Evolutionary conservation across 2,888 invertebrate genomes (phyloP).

Genomic region (Meteorus cinctellus): DNA sequence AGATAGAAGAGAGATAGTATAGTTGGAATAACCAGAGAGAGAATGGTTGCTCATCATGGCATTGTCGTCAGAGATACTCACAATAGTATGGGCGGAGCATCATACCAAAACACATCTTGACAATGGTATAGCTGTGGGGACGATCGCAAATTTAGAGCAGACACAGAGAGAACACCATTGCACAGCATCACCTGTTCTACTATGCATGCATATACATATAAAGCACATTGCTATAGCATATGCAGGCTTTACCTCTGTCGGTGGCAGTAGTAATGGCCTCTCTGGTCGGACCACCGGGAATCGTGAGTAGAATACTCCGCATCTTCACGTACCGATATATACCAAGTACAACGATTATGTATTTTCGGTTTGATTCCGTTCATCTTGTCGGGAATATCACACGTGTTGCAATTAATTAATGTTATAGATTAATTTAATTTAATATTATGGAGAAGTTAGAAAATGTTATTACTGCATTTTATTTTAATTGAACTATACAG

Average conservation of each 20-base stretch:
- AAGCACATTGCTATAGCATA: neutral
- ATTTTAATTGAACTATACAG: too few relatives aligned
- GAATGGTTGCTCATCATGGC: constrained; percentile 63
- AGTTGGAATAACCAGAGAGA: constrained; percentile 40
- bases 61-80: constrained; percentile 55
- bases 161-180: constrained; percentile 27
- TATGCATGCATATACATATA: constrained; percentile 6
- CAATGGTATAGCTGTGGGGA: constrained; percentile 34
- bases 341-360: constrained; percentile 3
- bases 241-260: neutral
- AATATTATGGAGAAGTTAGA: too few relatives aligned
- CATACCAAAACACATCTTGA: constrained; percentile 52
- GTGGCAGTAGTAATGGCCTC: constrained; percentile 24
- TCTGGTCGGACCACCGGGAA: constrained; percentile 35
- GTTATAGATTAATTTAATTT: too few relatives aligned
- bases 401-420: too few relatives aligned
- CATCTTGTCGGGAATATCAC: neutral
- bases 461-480: too few relatives aligned
- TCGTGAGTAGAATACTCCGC: constrained; percentile 39
- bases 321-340: constrained; percentile 15
- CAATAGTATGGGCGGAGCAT: constrained; percentile 54
- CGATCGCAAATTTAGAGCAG: constrained; percentile 45
- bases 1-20: constrained; percentile 14
- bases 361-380: neutral
- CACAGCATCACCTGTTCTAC: constrained; percentile 17